Evolutionary conservation across 1,140 invertebrate genomes (phyloP), one percentile per base, ranked within the genome.

Genomic region (Macrostomum lignano): DNA sequence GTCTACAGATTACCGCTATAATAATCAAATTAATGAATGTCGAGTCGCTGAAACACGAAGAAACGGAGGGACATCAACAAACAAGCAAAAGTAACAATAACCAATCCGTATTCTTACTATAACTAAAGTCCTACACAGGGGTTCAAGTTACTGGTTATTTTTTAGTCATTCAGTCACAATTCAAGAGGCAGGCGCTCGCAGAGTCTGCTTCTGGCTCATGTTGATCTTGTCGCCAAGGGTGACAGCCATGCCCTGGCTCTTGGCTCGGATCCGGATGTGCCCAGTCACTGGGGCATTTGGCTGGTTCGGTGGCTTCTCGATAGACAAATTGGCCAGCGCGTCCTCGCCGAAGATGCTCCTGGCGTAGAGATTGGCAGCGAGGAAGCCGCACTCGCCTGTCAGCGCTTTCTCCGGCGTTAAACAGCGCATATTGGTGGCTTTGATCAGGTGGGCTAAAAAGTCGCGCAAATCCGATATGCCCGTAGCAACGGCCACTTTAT

Each of bases 341-440:
- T 96, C 84, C 61, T 98, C 88, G 2, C 91, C 91, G 60, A 96
- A 98, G 48, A 96, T 94, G 2, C 84, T 93, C 31, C 81, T 72
- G 22, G 88, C 86, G 62, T 94, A 96, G 65, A 96, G 72, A 51
- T 96, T 98, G 21, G 86, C 91, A 22, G 86, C 86, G 75, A 98
- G 81, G 56, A 96, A 96, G 10, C 84, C 82, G 58, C 86, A 96
- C 45, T 93, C 77, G 1, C 86, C 86, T 6, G 72, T 73, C 21
- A 93, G 55, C 13, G 82, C 81, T 71, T 73, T 46, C 6, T 50
- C 40, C 23, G 21, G 17, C 9, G 24, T 96, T 10, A 98, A 66
- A 58, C 86, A 91, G 48, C 84, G 82, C 86, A 98, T 96, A 52
- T 98, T 98, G 14, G 88, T 98, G 36, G 74, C 76, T 41, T 73